Evolutionary conservation across 2,113 vertebrate genomes (phyloP).

Genomic region (Drymodes brunneopygia): DNA sequence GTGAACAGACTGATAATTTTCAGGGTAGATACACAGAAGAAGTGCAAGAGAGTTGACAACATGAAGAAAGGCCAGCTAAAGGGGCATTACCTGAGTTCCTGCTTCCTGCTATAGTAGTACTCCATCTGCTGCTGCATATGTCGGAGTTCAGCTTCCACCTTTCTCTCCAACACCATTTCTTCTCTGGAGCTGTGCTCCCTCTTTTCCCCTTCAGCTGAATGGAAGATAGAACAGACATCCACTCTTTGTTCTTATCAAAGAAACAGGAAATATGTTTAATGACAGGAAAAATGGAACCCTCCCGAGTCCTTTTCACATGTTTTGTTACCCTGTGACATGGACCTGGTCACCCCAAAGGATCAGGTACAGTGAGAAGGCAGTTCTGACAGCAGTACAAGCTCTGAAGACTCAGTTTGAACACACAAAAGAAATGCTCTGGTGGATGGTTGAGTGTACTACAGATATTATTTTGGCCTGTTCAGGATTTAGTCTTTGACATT

Average conservation of each 20-base stretch:
- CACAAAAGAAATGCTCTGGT: neutral
- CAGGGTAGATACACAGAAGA: neutral
- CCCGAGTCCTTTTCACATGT: accelerated
- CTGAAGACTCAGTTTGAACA: neutral
- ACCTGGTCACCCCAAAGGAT: neutral
- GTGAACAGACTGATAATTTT: neutral
- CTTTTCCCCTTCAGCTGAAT: neutral
- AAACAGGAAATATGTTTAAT: neutral
- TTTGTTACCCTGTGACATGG: neutral
- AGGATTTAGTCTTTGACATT: neutral
- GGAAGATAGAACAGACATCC: neutral
- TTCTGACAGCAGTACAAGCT: neutral
- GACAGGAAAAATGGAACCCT: neutral
- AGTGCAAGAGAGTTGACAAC: neutral
- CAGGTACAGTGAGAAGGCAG: neutral
- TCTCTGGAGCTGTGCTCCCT: neutral
- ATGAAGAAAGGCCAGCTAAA: neutral
- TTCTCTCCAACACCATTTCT: neutral
- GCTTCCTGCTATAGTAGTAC: conserved; percentile 77
- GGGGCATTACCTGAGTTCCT: conserved; percentile 78
- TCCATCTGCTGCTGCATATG: conserved; percentile 81
- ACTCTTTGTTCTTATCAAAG: neutral
- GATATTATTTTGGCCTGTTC: neutral
- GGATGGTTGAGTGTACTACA: neutral
- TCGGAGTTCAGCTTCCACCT: conserved; percentile 77